These are phyloP conservation scores for Perithous albicinctus DNA, from an alignment of 2,888 invertebrate species.

Conservation along the genomic window DNA sequence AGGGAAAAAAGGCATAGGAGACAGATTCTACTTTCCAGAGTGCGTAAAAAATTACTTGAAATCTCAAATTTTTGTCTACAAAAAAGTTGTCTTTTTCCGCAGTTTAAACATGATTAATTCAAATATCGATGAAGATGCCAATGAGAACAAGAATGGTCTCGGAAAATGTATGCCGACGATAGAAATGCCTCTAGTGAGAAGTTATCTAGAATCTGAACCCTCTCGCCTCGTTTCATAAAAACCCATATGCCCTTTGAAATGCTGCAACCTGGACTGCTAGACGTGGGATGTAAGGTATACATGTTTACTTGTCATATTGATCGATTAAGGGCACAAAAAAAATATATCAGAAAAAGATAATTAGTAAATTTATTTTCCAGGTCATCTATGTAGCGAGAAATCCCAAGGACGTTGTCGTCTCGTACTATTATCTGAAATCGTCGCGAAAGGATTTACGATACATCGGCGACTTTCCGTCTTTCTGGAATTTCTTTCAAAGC, in stretches of 20 bases:
- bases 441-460: conserved; percentile 76
- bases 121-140: not conserved
- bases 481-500: conserved; percentile 78
- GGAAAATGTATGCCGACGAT: not conserved
- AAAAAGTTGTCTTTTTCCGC: not conserved
- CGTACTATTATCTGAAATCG: conserved; percentile 77
- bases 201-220: not conserved
- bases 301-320: not conserved
- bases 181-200: not conserved
- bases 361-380: conserved; percentile 67
- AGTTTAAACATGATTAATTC: not conserved
- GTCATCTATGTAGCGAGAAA: conserved; percentile 79
- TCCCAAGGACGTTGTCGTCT: conserved; percentile 80
- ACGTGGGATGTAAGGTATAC: conserved; percentile 37
- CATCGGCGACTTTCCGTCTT: conserved; percentile 75
- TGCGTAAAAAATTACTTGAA: conserved; percentile 83
- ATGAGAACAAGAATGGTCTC: not conserved
- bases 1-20: conserved; percentile 86
- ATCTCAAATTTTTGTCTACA: not conserved
- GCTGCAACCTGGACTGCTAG: conserved; percentile 21
- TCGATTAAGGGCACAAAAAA: not conserved
- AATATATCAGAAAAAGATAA: not conserved
- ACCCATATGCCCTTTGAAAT: conserved; percentile 38
- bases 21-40: conserved; percentile 91
- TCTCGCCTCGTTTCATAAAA: conserved; percentile 33